A percentile compares a stretch with the other conserved stretches of the same genome.
phyloP scores from a whole-genome alignment of 2,113 vertebrate genomes.

The Bucco capensis region DNA sequence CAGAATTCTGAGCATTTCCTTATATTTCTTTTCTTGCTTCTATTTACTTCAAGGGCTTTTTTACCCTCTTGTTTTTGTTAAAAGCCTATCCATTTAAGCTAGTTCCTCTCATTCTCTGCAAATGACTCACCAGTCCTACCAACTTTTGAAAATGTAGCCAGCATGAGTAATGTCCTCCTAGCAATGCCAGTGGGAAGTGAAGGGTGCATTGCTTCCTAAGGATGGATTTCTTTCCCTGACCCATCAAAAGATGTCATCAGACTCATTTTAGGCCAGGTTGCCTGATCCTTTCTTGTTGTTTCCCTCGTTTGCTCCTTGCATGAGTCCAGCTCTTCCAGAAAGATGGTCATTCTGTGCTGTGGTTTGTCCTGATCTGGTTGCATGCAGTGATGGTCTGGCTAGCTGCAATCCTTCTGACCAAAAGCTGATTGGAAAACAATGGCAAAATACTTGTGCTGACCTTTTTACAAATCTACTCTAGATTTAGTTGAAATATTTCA shows the following conservation, averaged over 20 bases:
- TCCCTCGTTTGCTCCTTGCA: not conserved
- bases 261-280: not conserved
- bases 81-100: not conserved
- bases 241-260: not conserved
- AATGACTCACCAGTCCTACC: not conserved
- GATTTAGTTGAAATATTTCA: not conserved
- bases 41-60: not conserved
- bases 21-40: not conserved
- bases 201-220: not conserved
- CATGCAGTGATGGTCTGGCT: fast-evolving
- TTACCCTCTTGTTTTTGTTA: not conserved
- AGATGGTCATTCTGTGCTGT: fast-evolving
- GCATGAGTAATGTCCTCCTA: not conserved
- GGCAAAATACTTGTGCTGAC: not conserved
- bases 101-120: not conserved
- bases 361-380: not conserved
- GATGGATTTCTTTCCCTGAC: not conserved
- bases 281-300: not conserved
- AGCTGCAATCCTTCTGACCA: not conserved
- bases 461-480: not conserved
- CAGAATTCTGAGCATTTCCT: not conserved
- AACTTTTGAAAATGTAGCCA: not conserved
- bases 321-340: fast-evolving
- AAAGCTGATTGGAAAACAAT: not conserved
- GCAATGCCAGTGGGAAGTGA: not conserved